These are phyloP conservation scores for Tachypleus tridentatus DNA, from an alignment of 1,140 invertebrate genomes.

Conservation along the genomic window DNA sequence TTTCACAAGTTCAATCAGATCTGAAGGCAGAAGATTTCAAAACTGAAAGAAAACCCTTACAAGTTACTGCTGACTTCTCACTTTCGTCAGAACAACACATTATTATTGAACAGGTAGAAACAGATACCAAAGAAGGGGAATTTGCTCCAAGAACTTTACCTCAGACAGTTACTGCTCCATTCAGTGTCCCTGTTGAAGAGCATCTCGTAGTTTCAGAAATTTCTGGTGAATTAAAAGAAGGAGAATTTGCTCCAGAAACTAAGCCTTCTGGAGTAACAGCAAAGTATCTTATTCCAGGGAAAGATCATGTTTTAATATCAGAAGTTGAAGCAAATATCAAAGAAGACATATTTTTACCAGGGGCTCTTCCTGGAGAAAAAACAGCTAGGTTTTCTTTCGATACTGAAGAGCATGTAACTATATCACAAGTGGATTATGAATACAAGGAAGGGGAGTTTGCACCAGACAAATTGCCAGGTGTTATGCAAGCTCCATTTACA, in stretches of 20 bases:
- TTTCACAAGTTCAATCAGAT: constrained; percentile 17
- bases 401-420: constrained; percentile 19
- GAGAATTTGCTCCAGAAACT: constrained; percentile 12
- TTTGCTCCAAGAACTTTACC: constrained; percentile 9
- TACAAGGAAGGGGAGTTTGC: constrained; percentile 21
- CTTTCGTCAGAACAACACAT: constrained; percentile 15
- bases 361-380: constrained; percentile 12
- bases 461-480: constrained; percentile 14
- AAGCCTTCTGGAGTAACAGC: constrained; percentile 6
- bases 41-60: constrained; percentile 7
- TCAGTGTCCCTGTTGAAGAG: constrained; percentile 8
- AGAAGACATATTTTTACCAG: constrained; percentile 20
- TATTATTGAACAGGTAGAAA: neutral
- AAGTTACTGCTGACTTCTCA: constrained; percentile 12
- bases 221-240: constrained; percentile 15
- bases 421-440: constrained; percentile 20
- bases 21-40: constrained; percentile 17
- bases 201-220: constrained; percentile 12
- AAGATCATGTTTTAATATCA: constrained; percentile 17
- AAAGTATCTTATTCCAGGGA: constrained; percentile 7
- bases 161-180: neutral
- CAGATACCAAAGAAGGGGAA: constrained; percentile 9
- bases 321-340: constrained; percentile 22
- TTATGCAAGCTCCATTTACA: constrained; percentile 13
- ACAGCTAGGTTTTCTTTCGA: constrained; percentile 16